Base-by-base conservation (phyloP, 2,113 vertebrate species). In the Cryptoleucopteryx plumbea region DNA sequence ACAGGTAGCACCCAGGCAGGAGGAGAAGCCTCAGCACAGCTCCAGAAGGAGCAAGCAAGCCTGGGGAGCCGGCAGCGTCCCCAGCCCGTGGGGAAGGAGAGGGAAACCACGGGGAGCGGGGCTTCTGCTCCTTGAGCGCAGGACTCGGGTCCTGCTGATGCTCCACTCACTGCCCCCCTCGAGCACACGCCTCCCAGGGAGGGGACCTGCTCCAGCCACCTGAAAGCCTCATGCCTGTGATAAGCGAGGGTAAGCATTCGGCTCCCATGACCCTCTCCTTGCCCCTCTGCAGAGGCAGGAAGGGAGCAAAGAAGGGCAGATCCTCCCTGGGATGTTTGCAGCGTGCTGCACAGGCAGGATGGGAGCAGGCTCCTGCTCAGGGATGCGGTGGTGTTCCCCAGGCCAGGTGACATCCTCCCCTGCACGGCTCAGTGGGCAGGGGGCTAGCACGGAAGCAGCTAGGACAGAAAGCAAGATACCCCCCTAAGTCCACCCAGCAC, bases 151-250 rank as follows among this genome's bases (percentile, higher is more conserved):
- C 32, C 68, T 72, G 27, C 9, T 42, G 71, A 20, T 40, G 53
- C 14, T 86, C 45, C 8, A 10, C 68, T 82, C 2, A 0, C 55
- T 83, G 66, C 3, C 3, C 18, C 13, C 12, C 34, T 52, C 12
- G 48, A 58, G 16, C 38, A 42, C 0, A 4, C 9, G 16, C 10
- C 29, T 58, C 8, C 31, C 0, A 2, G 2, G 9, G 36, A 16
- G 29, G 13, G n/a, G 16, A 56, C 8, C 26, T 38, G 53, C 70
- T 86, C 50, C 9, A 5, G n/a, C 59, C 59, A 47, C 1, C 3
- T 1, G 3, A 78, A 42, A 53, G 9, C 31, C 56, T 48, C 7
- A 3, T 15, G 40, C 1, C 0, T 25, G 53, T 26, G 58, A 50
- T 14, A 34, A 72, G 31, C 1, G 1, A 66, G 34, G 50, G 36